Percentiles rank a stretch among this genome's conserved stretches.
phyloP scores from a whole-genome alignment of 2,113 vertebrate genomes.

The Sterrhoptilus dennistouni region DNA sequence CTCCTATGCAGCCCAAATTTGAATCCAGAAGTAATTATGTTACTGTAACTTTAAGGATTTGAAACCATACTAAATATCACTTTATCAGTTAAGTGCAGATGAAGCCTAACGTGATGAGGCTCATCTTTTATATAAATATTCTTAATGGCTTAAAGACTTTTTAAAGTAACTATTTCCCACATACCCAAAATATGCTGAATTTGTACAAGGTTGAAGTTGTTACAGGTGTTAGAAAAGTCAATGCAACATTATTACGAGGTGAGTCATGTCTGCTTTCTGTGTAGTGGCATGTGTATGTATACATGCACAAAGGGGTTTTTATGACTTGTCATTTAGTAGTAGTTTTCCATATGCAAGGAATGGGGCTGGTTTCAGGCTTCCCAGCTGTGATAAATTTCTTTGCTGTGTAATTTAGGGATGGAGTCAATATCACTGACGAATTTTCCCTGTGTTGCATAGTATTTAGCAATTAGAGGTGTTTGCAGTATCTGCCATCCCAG shows the following conservation, averaged over 20 bases:
- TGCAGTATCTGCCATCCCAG: background rate
- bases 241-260: background rate
- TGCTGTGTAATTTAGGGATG: background rate
- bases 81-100: background rate
- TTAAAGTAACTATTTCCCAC: background rate
- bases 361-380: background rate
- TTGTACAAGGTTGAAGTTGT: background rate
- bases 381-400: background rate
- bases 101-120: background rate
- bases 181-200: background rate
- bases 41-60: background rate
- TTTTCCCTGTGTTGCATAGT: background rate
- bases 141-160: background rate
- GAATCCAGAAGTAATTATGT: background rate
- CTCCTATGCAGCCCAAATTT: background rate
- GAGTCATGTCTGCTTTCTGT: background rate
- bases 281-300: background rate
- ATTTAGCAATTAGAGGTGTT: background rate
- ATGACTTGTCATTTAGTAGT: background rate
- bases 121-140: background rate
- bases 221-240: background rate
- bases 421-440: background rate
- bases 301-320: background rate
- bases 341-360: background rate
- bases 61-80: background rate